phyloP scores from a whole-genome alignment of 1,140 invertebrate genomes.

The Hylaeus anthracinus region DNA sequence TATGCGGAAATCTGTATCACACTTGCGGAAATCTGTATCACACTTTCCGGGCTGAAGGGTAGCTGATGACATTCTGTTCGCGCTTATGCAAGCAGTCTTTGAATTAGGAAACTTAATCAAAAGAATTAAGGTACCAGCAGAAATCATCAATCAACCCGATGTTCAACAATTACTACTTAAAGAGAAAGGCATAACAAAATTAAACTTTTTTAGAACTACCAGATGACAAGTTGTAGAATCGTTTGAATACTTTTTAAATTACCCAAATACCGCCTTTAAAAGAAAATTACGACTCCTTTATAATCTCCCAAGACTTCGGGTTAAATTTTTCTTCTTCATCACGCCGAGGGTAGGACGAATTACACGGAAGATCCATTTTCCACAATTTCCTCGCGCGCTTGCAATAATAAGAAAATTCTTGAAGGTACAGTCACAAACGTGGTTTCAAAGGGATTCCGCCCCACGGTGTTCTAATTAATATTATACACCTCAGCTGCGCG shows the following conservation, averaged over 20 bases:
- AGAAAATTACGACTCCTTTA: too few relatives aligned
- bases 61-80: too few relatives aligned
- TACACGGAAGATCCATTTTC: not conserved
- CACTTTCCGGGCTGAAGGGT: too few relatives aligned
- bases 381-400: not conserved
- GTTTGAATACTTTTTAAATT: too few relatives aligned
- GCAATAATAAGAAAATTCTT: constrained; percentile 3
- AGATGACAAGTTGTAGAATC: not conserved
- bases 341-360: not conserved
- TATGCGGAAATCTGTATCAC: not conserved
- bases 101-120: too few relatives aligned
- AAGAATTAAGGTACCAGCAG: too few relatives aligned
- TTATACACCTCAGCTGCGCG: constrained; percentile 22
- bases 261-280: too few relatives aligned
- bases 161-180: too few relatives aligned
- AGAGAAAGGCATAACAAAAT: too few relatives aligned
- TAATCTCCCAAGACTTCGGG: not conserved
- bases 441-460: not conserved
- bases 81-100: too few relatives aligned
- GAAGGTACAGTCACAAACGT: not conserved
- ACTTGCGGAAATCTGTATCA: not conserved
- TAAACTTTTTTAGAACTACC: not conserved
- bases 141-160: too few relatives aligned
- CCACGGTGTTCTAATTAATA: constrained; percentile 37
- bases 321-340: not conserved